phyloP scores from a whole-genome alignment of 37 sponge, comb jelly and placozoan genomes.

The Hormiphora californensis region DNA sequence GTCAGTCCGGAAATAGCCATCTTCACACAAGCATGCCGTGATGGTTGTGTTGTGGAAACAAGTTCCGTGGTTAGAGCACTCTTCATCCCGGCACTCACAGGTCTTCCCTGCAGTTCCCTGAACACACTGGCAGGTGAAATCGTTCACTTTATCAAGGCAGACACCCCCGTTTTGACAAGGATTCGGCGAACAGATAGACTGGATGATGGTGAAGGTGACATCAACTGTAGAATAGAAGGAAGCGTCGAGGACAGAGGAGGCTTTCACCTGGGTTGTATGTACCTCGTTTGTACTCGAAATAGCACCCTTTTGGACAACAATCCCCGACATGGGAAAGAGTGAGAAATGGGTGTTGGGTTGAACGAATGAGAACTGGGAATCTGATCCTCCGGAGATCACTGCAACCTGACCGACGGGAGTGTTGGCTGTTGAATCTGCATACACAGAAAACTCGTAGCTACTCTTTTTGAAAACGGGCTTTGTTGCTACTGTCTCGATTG shows the following conservation, averaged over 20 bases:
- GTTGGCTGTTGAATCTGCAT: neutral
- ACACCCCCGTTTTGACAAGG: neutral
- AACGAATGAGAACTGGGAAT: neutral
- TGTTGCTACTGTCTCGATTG: neutral
- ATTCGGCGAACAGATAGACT: neutral
- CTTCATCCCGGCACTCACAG: neutral
- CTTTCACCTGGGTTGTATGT: neutral
- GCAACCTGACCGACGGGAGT: neutral
- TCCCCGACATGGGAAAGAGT: neutral
- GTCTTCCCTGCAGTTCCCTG: neutral
- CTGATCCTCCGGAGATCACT: neutral
- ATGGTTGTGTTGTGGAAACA: neutral
- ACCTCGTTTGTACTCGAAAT: neutral
- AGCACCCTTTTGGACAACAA: neutral
- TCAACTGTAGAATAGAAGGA: neutral
- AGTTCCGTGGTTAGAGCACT: neutral
- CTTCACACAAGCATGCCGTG: slow-evolving; percentile 6
- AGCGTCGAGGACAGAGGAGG: neutral
- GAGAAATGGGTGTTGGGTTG: neutral
- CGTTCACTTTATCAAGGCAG: slow-evolving; percentile 3
- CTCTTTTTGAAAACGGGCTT: neutral
- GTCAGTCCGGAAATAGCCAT: neutral
- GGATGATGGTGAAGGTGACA: neutral
- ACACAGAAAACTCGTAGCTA: neutral
- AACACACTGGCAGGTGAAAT: neutral